A percentile compares a stretch with the other conserved stretches of the same genome.
Conservation (phyloP, 1,140 invertebrate species). For the Himalopsyche phryganea region DNA sequence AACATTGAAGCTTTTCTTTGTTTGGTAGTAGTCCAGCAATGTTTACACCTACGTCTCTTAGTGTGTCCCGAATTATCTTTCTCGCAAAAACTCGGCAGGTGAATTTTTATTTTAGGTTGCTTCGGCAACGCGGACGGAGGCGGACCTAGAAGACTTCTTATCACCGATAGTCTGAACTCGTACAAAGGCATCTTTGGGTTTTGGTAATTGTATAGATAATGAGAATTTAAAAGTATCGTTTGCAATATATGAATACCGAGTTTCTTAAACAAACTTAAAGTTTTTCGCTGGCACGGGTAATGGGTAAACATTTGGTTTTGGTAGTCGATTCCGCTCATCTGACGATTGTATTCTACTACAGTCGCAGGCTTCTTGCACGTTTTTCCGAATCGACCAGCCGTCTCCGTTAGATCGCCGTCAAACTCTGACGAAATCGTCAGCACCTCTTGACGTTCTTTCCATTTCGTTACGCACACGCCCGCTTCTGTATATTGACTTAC, state of each 20-base stretch:
- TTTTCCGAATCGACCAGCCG: too few species aligned
- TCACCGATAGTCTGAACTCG: background rate
- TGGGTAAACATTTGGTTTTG: too few species aligned
- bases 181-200: background rate
- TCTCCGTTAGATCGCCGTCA: too few species aligned
- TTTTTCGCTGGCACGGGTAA: background rate
- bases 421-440: too few species aligned
- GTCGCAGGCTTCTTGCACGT: background rate
- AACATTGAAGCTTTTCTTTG: background rate
- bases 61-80: background rate
- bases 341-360: background rate
- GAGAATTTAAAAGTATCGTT: background rate
- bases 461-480: too few species aligned
- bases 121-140: background rate
- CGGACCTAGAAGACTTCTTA: background rate
- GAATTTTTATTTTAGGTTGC: background rate
- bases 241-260: background rate
- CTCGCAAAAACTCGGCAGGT: background rate
- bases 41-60: background rate
- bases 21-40: background rate
- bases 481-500: too few species aligned
- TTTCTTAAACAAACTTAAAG: background rate
- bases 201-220: background rate
- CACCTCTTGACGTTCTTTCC: too few species aligned
- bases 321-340: background rate